A percentile compares a stretch with the other conserved stretches of the same genome.
These are phyloP conservation scores for Malacoctenus gilli DNA, from an alignment of 2,797 vertebrate genomes.

Conservation along the genomic window DNA sequence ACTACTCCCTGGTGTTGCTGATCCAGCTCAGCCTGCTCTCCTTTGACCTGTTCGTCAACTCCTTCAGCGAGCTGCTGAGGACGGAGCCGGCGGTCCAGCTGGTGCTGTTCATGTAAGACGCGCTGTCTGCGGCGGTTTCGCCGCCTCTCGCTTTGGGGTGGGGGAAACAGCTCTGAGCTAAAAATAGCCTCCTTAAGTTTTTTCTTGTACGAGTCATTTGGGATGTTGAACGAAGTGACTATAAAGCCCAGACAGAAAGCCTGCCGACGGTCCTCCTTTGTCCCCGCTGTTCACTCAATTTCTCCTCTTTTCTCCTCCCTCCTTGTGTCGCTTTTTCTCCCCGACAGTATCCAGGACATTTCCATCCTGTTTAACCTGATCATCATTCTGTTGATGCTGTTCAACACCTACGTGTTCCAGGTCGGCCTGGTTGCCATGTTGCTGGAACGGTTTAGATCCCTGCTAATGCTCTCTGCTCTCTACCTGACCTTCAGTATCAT, in stretches of 20 bases:
- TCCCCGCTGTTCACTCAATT: background rate
- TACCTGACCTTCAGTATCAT: conserved; percentile 89
- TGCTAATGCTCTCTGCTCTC: conserved; percentile 84
- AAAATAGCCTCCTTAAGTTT: background rate
- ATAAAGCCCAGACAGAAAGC: background rate
- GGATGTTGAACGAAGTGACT: background rate
- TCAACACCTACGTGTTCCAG: conserved; percentile 96
- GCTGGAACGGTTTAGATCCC: conserved; percentile 88
- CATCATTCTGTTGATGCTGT: conserved; percentile 95
- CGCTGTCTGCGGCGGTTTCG: conserved; percentile 5
- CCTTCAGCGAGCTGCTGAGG: conserved; percentile 92
- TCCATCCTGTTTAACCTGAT: conserved; percentile 90
- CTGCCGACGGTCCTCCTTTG: background rate
- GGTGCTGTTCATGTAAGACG: conserved; percentile 91
- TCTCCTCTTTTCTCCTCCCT: background rate
- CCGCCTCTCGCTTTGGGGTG: background rate
- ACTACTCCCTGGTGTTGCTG: conserved; percentile 91
- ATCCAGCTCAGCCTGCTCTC: conserved; percentile 90
- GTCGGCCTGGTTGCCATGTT: conserved; percentile 90
- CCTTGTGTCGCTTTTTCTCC: background rate
- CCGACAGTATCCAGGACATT: conserved; percentile 89
- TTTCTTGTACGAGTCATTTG: conserved; percentile 9
- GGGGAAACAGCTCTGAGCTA: conserved; percentile 9
- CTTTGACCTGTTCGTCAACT: conserved; percentile 92
- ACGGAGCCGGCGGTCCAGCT: conserved; percentile 86